These are phyloP conservation scores for Metopia argyrocephala DNA, from an alignment of 2,888 invertebrate species.

Conservation along the genomic window DNA sequence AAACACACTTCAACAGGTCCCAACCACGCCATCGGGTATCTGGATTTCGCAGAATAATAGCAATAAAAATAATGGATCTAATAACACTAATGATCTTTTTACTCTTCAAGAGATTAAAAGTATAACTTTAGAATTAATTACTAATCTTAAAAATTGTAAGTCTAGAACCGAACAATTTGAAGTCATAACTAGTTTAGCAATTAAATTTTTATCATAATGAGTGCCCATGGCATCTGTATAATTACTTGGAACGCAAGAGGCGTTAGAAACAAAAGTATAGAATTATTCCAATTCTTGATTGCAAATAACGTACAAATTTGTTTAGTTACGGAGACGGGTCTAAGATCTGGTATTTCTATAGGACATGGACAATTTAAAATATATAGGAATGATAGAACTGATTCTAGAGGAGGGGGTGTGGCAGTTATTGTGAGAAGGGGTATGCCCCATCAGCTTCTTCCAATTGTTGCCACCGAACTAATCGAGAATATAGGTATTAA, in stretches of 20 bases:
- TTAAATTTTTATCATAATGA: constrained; percentile 40
- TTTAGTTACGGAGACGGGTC: constrained; percentile 26
- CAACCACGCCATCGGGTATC: neutral
- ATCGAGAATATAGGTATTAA: constrained; percentile 26
- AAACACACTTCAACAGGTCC: constrained; percentile 17
- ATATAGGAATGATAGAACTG: constrained; percentile 24
- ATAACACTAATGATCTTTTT: neutral
- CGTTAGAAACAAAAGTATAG: constrained; percentile 4
- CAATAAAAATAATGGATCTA: neutral
- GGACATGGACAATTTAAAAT: constrained; percentile 1
- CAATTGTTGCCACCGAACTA: constrained; percentile 8
- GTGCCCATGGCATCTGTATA: neutral
- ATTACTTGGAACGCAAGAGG: constrained; percentile 22
- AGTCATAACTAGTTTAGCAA: constrained; percentile 18
- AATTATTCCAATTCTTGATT: constrained; percentile 10
- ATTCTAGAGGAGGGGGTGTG: constrained; percentile 21
- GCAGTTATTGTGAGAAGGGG: constrained; percentile 8
- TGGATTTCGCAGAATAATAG: neutral
- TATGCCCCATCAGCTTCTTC: constrained; percentile 7
- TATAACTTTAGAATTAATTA: neutral
- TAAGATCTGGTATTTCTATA: constrained; percentile 12
- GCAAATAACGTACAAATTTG: neutral
- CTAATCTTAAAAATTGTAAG: neutral
- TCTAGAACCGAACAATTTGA: constrained; percentile 36
- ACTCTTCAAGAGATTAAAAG: neutral